Evolutionary conservation across 1,140 invertebrate genomes (phyloP), one percentile per base, ranked within the genome.

Genomic region (Diabrotica undecimpunctata): DNA sequence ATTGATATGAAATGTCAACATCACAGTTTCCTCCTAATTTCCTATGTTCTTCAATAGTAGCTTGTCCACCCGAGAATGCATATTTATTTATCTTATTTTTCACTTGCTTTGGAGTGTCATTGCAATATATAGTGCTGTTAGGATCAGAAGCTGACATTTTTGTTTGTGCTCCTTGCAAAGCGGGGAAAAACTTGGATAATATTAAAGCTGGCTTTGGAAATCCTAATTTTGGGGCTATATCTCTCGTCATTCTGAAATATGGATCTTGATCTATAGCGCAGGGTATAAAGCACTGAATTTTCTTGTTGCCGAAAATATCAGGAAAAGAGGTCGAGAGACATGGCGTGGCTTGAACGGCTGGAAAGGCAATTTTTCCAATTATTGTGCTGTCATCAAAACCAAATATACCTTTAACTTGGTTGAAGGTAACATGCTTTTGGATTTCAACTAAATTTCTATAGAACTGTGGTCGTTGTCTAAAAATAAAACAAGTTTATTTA

Each of bases 201-300:
- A 99, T 77, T 0, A 99, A 79, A 0, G 96, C 91, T n/a, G 97
- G 98, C 78, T 99, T 99, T 0, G 87, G 87, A 75, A 86, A 89
- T 90, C 92, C 91, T 10, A 99, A 81, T 63, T 88, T 87, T 0
- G 96, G 96, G 0, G 96, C 94, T 13, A 98, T 95, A 81, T 99
- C 97, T 65, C 97, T 85, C 0, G 95, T 96, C 96, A 99, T 98
- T 62, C 97, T 85, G 80, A 99, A 99, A 80, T 99, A 99, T 0
- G 97, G 97, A 82, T 99, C 97, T 86, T 99, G 98, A 85, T 99
- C 98, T 74, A 99, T 99, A 37, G 96, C 98, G 82, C 97, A 99
- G 0, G 97, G 97, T 69, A 99, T 97, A 1, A 99, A 82, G 76
- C 95, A 98, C 6, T 91, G 91, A 60, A 95, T 83, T 77, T 95